A percentile compares a stretch with the other conserved stretches of the same genome.
phyloP scores from a whole-genome alignment of 92 coral and sea anemone genomes.

The Diadumene lineata region DNA sequence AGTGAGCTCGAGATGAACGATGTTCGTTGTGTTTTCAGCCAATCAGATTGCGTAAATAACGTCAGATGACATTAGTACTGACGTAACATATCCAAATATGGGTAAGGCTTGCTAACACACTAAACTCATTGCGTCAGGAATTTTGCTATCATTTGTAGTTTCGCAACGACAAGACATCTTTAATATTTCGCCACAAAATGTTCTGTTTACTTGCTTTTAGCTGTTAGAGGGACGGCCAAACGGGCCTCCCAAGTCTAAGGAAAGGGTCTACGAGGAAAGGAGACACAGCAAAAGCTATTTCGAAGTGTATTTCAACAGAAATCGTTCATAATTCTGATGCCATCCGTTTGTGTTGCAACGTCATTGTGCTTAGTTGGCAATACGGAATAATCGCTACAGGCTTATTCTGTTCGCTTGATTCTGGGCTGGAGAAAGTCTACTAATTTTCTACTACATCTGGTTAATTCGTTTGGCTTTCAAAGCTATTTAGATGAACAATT shows the following conservation, averaged over 20 bases:
- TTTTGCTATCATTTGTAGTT: constrained; percentile 61
- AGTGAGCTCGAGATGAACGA: constrained; percentile 44
- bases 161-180: constrained; percentile 45
- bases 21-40: constrained; percentile 45
- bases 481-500: constrained; percentile 85
- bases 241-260: constrained; percentile 76
- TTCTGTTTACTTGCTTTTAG: constrained; percentile 57
- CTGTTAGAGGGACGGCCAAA: constrained; percentile 86
- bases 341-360: constrained; percentile 87
- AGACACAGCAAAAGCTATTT: constrained; percentile 9
- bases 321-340: constrained; percentile 55
- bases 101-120: constrained; percentile 54
- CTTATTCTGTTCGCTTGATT: constrained; percentile 51
- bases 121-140: constrained; percentile 91
- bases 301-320: constrained; percentile 43
- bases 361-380: constrained; percentile 89
- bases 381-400: constrained; percentile 59
- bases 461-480: constrained; percentile 18
- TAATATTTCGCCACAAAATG: constrained; percentile 73
- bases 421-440: constrained; percentile 24
- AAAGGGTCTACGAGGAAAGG: constrained; percentile 5
- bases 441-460: constrained; percentile 1
- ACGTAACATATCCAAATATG: constrained; percentile 78
- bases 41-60: constrained; percentile 70
- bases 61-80: constrained; percentile 85